phyloP scores from a whole-genome alignment of 2,888 invertebrate genomes.

The Polietes domitor region DNA sequence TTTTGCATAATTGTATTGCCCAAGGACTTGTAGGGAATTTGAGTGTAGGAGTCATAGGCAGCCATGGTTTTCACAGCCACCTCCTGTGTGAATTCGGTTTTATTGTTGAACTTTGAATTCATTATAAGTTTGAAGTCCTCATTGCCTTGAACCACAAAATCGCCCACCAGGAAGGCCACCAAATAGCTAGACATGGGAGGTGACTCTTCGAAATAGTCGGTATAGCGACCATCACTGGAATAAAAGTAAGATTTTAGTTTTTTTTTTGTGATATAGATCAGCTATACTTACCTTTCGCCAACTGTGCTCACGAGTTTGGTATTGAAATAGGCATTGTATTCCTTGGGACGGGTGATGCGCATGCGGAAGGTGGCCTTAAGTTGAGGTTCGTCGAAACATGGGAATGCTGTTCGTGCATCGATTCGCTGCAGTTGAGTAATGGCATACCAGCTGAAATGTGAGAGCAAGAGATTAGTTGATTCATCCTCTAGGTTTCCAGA shows the following conservation, averaged over 20 bases:
- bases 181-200: slow-evolving; percentile 89
- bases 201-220: slow-evolving; percentile 78
- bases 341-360: slow-evolving; percentile 82
- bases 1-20: slow-evolving; percentile 88
- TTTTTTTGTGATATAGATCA: too few relatives aligned
- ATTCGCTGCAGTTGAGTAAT: slow-evolving; percentile 86
- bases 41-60: slow-evolving; percentile 85
- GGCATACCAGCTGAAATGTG: slow-evolving; percentile 78
- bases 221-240: slow-evolving; percentile 69
- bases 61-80: slow-evolving; percentile 67
- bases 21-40: slow-evolving; percentile 83
- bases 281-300: slow-evolving; percentile 68
- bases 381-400: slow-evolving; percentile 89
- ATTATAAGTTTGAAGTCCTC: slow-evolving; percentile 49
- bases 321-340: slow-evolving; percentile 76
- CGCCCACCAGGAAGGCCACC: slow-evolving; percentile 87
- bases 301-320: slow-evolving; percentile 68
- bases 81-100: slow-evolving; percentile 84
- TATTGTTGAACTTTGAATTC: slow-evolving; percentile 75
- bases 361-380: slow-evolving; percentile 86
- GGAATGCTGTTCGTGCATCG: slow-evolving; percentile 86
- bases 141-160: slow-evolving; percentile 56
- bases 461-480: too few relatives aligned
- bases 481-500: too few relatives aligned
- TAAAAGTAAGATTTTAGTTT: too few relatives aligned